phyloP scores from a whole-genome alignment of 1,140 invertebrate genomes.

The Rhynchophorus ferrugineus region DNA sequence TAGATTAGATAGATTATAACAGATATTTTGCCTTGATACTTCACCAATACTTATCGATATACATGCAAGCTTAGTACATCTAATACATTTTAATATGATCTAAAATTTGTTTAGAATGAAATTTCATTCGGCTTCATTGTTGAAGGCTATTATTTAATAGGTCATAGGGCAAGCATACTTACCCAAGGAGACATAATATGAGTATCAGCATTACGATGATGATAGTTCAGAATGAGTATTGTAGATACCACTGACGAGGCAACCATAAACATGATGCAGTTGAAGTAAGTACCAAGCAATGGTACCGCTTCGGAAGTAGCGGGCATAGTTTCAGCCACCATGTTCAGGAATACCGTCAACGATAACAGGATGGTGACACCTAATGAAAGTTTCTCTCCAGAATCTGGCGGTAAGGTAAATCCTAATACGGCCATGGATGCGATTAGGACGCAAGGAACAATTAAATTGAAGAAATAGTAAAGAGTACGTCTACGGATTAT shows the following conservation, averaged over 20 bases:
- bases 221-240: slow-evolving; percentile 96
- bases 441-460: slow-evolving; percentile 97
- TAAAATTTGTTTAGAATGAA: too few relatives aligned
- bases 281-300: slow-evolving; percentile 90
- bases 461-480: slow-evolving; percentile 99
- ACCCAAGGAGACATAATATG: slow-evolving; percentile 97
- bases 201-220: slow-evolving; percentile 93
- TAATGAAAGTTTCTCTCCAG: slow-evolving; percentile 96
- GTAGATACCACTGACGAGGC: slow-evolving; percentile 96
- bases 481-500: slow-evolving; percentile 92
- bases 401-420: slow-evolving; percentile 96
- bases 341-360: slow-evolving; percentile 94
- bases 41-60: too few relatives aligned
- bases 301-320: slow-evolving; percentile 81
- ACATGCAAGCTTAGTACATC: too few relatives aligned
- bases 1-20: too few relatives aligned
- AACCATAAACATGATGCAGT: slow-evolving; percentile 99
- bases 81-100: too few relatives aligned
- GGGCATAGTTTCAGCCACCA: slow-evolving; percentile 87
- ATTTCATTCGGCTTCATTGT: too few relatives aligned
- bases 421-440: slow-evolving; percentile 96
- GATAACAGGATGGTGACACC: slow-evolving; percentile 98
- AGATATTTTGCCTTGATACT: too few relatives aligned
- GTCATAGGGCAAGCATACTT: too few relatives aligned
- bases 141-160: too few relatives aligned